Percentiles rank a stretch among this genome's conserved stretches.
phyloP scores from a whole-genome alignment of 2,113 vertebrate species.

The Halcyon malimbica region DNA sequence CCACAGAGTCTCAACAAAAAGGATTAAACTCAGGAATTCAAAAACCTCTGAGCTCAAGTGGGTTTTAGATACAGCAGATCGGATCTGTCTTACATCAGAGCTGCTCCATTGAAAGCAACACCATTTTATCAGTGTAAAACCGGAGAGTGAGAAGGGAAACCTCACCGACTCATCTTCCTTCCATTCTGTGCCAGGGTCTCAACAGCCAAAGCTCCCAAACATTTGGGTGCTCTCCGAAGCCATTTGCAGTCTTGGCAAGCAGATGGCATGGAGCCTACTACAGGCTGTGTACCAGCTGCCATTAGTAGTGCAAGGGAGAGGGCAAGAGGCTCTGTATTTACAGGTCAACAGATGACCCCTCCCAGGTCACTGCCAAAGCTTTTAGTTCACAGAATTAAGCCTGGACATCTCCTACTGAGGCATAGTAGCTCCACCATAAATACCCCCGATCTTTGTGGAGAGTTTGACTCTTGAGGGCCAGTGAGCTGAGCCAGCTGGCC shows the following conservation, averaged over 20 bases:
- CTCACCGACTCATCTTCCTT: not conserved
- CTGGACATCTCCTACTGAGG: not conserved
- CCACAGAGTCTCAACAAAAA: not conserved
- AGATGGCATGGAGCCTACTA: not conserved
- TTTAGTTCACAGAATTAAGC: not conserved
- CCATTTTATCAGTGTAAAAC: not conserved
- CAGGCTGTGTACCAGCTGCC: rapidly evolving
- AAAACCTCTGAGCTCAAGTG: not conserved
- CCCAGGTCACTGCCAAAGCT: not conserved
- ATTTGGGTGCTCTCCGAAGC: not conserved
- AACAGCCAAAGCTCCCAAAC: not conserved
- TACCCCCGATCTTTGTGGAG: rapidly evolving
- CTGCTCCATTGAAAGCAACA: rapidly evolving
- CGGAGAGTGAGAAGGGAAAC: not conserved
- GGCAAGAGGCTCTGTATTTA: not conserved
- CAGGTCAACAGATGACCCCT: not conserved
- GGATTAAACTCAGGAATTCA: not conserved
- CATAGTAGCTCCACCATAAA: not conserved
- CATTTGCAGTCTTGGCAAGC: not conserved
- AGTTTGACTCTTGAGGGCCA: not conserved
- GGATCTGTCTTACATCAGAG: not conserved
- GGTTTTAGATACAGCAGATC: not conserved
- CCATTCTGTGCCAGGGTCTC: not conserved
- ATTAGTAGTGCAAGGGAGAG: not conserved
- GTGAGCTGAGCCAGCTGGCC: not conserved